Conservation (phyloP, 2,797 vertebrate genomes). For the Jordanella pulchra region DNA sequence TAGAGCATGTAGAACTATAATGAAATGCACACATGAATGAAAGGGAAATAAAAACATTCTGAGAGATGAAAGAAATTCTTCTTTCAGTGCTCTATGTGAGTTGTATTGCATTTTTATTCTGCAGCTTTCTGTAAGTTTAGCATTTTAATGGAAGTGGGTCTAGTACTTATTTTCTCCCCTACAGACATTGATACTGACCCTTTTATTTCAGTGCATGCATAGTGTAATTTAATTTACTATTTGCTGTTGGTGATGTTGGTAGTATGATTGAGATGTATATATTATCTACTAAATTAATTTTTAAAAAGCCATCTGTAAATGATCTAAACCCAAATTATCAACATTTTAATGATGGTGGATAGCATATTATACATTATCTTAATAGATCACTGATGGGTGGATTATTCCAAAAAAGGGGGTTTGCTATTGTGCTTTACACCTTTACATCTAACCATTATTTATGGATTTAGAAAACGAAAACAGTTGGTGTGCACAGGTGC, state of each 20-base stretch:
- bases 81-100: constrained; percentile 8
- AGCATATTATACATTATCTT: neutral
- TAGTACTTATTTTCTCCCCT: neutral
- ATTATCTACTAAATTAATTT: neutral
- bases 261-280: neutral
- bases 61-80: constrained; percentile 12
- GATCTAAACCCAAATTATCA: neutral
- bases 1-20: constrained; percentile 40
- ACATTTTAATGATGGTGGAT: neutral
- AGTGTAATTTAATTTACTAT: neutral
- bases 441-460: too few relatives aligned
- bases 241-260: neutral
- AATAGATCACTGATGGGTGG: too few relatives aligned
- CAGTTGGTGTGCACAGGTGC: too few relatives aligned
- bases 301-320: neutral
- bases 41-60: constrained; percentile 34
- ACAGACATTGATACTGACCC: neutral
- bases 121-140: neutral
- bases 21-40: constrained; percentile 40
- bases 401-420: too few relatives aligned
- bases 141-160: neutral
- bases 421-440: neutral
- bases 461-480: neutral
- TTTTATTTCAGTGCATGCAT: neutral
- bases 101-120: neutral